Evolutionary conservation across 2,888 invertebrate genomes (phyloP), one percentile per base, ranked within the genome.

Genomic region (Andrena hattorfiana): DNA sequence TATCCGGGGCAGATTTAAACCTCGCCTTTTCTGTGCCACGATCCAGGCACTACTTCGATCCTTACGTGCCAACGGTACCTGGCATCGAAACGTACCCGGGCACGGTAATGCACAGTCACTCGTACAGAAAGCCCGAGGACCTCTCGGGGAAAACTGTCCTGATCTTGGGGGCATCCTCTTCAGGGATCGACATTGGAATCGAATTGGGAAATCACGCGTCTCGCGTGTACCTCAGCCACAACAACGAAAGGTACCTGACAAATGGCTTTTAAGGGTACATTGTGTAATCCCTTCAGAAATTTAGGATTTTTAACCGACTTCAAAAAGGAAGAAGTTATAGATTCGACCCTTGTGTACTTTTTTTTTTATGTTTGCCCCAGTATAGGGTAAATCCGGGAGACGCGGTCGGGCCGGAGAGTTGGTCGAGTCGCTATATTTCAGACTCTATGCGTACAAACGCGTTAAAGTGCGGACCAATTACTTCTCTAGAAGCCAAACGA

Each of bases 91-190:
- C 89, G 13, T 95, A 95, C 94, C 72, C 94, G 91, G 97, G 97
- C 1, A 94, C 94, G 72, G 92, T 96, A 68, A 94, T 96, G 20
- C 97, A 97, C 94, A 97, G 97, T 86, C 97, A 97, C 90, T 95
- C 96, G 87, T 98, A 97, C 93, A 95, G 97, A 89, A 95, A 95
- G 6, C 96, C 97, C 0, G 95, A 96, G 63, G 90, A 92, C 0
- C 97, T 95, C 92, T 91, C 92, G 16, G 95, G 95, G 32, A 95
- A 96, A 68, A 94, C 93, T 2, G 96, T 97, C 0, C 94, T 97
- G 0, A 92, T 97, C 0, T 94, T 97, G 0, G 97, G 97, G 1
- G 97, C 97, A 0, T 96, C 96, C 0, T 95, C 97, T 10, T 97
- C 97, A 0, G 97, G 97, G 0, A 93, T 96, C 48, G 98, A 98